Conservation (phyloP, 2,797 vertebrate genomes). For the Capromys pilorides region DNA sequence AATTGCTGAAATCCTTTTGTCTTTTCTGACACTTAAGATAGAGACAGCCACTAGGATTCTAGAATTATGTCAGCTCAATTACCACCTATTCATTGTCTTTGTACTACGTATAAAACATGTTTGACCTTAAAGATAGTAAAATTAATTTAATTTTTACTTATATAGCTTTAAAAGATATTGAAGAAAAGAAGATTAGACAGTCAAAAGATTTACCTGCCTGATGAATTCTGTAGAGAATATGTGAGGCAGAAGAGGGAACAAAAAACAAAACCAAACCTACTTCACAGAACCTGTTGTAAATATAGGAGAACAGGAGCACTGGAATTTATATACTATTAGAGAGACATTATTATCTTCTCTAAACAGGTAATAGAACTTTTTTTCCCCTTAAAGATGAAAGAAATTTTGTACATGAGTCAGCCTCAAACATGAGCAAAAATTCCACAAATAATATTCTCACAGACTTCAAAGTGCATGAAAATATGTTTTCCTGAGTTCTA, state of each 20-base stretch:
- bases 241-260: not conserved
- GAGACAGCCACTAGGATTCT: not conserved
- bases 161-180: not conserved
- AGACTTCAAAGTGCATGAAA: not conserved
- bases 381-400: not conserved
- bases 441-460: not conserved
- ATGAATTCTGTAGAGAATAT: not conserved
- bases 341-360: not conserved
- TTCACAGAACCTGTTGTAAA: not conserved
- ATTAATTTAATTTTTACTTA: slow-evolving; percentile 7
- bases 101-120: not conserved
- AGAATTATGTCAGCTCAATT: slow-evolving; percentile 7
- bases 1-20: not conserved
- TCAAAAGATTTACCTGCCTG: not conserved
- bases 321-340: not conserved
- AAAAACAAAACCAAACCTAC: not conserved
- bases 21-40: not conserved
- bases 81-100: slow-evolving; percentile 10
- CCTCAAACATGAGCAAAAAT: not conserved
- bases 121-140: slow-evolving; percentile 18
- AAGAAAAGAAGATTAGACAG: not conserved
- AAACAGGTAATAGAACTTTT: not conserved
- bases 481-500: not conserved
- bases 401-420: not conserved
- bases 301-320: not conserved